Evolutionary conservation across 2,888 invertebrate genomes (phyloP).

Genomic region (Unio pictorum): DNA sequence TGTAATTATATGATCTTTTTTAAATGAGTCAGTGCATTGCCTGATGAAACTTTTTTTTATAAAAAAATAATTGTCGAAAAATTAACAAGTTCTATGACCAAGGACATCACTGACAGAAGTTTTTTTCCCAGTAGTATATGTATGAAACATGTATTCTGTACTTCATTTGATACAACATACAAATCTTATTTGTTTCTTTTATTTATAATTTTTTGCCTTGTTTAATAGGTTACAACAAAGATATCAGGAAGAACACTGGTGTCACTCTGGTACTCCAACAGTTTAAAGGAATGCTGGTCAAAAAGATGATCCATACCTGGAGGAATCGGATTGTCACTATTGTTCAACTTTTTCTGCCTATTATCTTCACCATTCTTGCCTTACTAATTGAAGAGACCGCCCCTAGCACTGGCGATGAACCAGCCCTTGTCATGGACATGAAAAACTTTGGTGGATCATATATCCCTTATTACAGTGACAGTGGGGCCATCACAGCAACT

Average conservation of each 20-base stretch:
- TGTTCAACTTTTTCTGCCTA: conserved; percentile 78
- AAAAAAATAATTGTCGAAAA: too few relatives aligned
- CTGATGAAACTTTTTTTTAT: too few relatives aligned
- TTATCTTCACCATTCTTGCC: conserved; percentile 78
- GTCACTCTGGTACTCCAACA: conserved; percentile 75
- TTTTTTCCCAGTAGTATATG: too few relatives aligned
- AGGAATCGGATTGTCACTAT: conserved; percentile 78
- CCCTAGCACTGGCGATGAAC: conserved; percentile 73
- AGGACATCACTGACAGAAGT: too few relatives aligned
- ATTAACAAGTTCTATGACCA: too few relatives aligned
- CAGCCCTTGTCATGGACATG: conserved; percentile 76
- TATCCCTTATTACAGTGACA: conserved; percentile 29
- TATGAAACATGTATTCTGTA: too few relatives aligned
- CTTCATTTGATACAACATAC: too few relatives aligned
- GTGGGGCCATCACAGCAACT: conserved; percentile 7
- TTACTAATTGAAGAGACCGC: conserved; percentile 76
- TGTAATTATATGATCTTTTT: too few relatives aligned
- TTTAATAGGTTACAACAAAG: conserved; percentile 49
- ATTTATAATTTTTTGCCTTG: background rate
- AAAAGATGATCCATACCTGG: conserved; percentile 77
- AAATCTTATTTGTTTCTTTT: too few relatives aligned
- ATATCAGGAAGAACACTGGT: conserved; percentile 59
- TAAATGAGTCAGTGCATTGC: too few relatives aligned
- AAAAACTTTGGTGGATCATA: conserved; percentile 51
- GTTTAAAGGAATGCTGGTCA: conserved; percentile 79